Evolutionary conservation across 1,140 invertebrate genomes (phyloP).

Genomic region (Heliothis subflexa): DNA sequence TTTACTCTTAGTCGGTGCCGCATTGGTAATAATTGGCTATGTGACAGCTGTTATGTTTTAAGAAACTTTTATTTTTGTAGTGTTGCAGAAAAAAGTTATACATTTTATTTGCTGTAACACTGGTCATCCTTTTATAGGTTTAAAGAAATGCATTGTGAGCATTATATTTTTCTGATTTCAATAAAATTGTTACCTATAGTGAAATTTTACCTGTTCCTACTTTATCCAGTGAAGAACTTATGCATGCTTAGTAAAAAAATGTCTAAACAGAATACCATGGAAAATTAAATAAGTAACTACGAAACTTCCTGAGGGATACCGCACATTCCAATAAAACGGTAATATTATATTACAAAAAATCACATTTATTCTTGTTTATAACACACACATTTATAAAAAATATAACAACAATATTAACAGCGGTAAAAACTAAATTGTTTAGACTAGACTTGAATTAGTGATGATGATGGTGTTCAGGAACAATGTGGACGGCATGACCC

Average conservation of each 20-base stretch:
- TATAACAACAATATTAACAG: neutral
- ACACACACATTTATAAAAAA: neutral
- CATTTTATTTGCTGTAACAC: no score
- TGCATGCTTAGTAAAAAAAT: no score
- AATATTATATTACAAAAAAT: neutral
- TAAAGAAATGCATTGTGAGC: no score
- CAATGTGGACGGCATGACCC: constrained; percentile 58
- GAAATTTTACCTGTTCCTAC: neutral
- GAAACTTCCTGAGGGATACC: no score
- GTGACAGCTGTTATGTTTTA: neutral
- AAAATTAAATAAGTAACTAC: no score
- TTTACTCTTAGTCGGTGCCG: neutral
- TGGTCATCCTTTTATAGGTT: no score
- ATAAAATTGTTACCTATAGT: neutral
- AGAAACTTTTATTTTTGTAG: no score
- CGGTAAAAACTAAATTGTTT: neutral
- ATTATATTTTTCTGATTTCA: no score
- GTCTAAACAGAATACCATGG: no score
- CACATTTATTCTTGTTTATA: neutral
- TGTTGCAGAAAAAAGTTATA: no score
- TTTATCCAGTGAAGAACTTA: no score
- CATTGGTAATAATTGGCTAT: neutral
- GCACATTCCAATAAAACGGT: neutral
- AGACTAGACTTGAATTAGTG: neutral
- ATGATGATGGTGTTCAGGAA: constrained; percentile 58